Conservation (phyloP, 2,888 invertebrate species). For the Nymphalis polychloros region DNA sequence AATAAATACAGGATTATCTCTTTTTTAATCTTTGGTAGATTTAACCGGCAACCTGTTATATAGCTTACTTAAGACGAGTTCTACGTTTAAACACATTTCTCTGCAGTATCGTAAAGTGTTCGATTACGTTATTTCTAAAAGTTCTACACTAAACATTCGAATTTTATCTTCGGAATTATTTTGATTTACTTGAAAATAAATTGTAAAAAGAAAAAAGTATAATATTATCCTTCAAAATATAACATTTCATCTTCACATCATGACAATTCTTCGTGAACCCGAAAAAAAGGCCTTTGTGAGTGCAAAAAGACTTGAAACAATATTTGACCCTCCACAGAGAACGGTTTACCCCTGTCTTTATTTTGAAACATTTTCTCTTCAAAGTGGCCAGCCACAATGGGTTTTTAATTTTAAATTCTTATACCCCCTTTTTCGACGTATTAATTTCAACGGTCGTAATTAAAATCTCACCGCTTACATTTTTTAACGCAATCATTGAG, state of each 20-base stretch:
- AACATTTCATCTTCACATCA: neutral
- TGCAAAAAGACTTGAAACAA: neutral
- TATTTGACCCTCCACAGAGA: slow-evolving; percentile 5
- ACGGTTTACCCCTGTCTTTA: neutral
- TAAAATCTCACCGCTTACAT: slow-evolving; percentile 31
- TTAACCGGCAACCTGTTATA: neutral
- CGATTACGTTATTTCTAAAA: too few species aligned
- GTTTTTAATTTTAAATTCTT: slow-evolving; percentile 20
- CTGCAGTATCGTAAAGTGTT: too few species aligned
- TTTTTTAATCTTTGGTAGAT: neutral
- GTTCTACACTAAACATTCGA: too few species aligned
- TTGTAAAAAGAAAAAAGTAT: too few species aligned
- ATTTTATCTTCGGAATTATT: too few species aligned
- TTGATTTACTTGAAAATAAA: too few species aligned
- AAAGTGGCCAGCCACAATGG: slow-evolving; percentile 18
- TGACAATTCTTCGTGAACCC: neutral
- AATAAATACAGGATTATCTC: neutral
- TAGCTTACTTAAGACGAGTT: neutral
- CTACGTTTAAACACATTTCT: neutral
- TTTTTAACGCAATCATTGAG: slow-evolving; percentile 26
- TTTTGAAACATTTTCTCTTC: slow-evolving; percentile 10
- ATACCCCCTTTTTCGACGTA: slow-evolving; percentile 3
- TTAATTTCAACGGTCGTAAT: slow-evolving; percentile 24
- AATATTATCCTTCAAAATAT: too few species aligned
- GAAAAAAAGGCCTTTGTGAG: neutral